Percentiles rank a stretch among this genome's conserved stretches.
phyloP scores from a whole-genome alignment of 2,797 vertebrate genomes.

The Notolepis coatsorum region DNA sequence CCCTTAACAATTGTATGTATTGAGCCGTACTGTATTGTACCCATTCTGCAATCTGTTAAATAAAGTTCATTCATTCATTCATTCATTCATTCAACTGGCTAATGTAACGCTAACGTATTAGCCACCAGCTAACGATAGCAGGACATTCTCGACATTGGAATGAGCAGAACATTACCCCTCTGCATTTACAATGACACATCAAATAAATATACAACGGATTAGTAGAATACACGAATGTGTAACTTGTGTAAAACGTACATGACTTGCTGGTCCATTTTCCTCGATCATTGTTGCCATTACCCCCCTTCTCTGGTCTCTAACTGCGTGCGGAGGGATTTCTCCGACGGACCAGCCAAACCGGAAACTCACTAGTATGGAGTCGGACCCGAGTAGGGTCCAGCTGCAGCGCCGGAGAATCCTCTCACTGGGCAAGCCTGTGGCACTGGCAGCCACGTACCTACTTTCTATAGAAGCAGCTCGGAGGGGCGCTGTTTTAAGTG shows the following conservation, averaged over 20 bases:
- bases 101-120: constrained; percentile 41
- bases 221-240: not conserved
- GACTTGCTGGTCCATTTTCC: constrained; percentile 79
- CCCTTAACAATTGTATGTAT: no score
- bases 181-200: rapidly evolving
- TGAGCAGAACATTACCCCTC: rapidly evolving
- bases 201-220: rapidly evolving
- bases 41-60: no score
- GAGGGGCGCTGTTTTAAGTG: no score
- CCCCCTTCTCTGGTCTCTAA: constrained; percentile 5
- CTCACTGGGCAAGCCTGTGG: no score
- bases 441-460: no score
- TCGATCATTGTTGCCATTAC: constrained; percentile 76
- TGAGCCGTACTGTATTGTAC: no score
- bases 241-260: constrained; percentile 45
- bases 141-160: not conserved
- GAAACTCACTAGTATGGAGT: constrained; percentile 51
- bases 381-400: no score
- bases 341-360: constrained; percentile 58
- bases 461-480: no score
- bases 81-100: no score
- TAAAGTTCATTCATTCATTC: no score
- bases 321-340: constrained; percentile 51
- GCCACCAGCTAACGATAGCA: constrained; percentile 28
- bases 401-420: no score